phyloP scores from a whole-genome alignment of 2,888 invertebrate genomes.

The Reticulitermes lucifugus region DNA sequence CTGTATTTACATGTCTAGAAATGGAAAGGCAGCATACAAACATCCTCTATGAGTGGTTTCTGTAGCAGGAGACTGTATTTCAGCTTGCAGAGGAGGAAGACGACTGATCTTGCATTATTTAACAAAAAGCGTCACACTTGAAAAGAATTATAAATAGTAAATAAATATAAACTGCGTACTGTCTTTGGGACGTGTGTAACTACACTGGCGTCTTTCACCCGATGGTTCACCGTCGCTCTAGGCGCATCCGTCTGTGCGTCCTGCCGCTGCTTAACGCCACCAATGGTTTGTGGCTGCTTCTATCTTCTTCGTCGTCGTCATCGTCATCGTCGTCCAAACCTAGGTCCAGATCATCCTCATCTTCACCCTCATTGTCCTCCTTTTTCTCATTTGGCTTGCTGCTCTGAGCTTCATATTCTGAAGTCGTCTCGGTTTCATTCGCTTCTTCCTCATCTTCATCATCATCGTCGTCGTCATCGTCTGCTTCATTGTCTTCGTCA shows the following conservation, averaged over 20 bases:
- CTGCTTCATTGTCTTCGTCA: constrained; percentile 55
- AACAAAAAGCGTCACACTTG: too few species aligned
- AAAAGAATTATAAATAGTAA: constrained; percentile 3
- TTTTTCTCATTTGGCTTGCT: constrained; percentile 59
- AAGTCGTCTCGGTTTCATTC: constrained; percentile 58
- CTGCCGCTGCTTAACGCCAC: constrained; percentile 53
- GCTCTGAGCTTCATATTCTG: constrained; percentile 52
- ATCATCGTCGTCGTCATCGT: constrained; percentile 62
- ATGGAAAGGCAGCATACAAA: too few species aligned
- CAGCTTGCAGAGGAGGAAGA: too few species aligned
- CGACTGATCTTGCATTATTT: too few species aligned
- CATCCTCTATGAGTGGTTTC: too few species aligned
- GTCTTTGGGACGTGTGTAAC: not conserved
- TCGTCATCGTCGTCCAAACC: constrained; percentile 51
- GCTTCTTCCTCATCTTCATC: constrained; percentile 62
- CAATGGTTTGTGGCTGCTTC: not conserved
- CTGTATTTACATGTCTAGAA: too few species aligned
- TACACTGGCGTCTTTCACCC: not conserved
- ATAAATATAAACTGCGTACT: not conserved
- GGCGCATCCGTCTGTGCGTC: constrained; percentile 57
- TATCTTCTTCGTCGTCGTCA: constrained; percentile 49
- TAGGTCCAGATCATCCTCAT: constrained; percentile 55
- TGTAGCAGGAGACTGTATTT: too few species aligned
- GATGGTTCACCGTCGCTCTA: constrained; percentile 42
- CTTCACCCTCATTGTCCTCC: constrained; percentile 61